A percentile compares a stretch with the other conserved stretches of the same genome.
These are phyloP conservation scores for Ardeotis arabs DNA, from an alignment of 2,113 vertebrate species.

Conservation along the genomic window DNA sequence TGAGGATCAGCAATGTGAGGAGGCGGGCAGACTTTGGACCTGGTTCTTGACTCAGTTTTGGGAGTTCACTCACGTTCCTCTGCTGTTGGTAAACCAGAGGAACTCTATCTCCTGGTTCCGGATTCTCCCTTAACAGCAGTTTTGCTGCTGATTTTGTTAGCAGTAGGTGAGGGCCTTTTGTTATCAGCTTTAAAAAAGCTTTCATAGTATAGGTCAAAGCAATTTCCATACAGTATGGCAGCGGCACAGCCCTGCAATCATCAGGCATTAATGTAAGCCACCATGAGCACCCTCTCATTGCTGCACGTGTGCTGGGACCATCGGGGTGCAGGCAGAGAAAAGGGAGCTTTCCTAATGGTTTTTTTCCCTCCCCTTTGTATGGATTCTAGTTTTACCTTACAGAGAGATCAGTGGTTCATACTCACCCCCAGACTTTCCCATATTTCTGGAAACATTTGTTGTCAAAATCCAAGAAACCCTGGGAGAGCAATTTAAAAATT, in stretches of 20 bases:
- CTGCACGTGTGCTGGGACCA: background rate
- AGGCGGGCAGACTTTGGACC: background rate
- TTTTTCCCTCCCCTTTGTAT: background rate
- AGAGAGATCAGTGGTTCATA: background rate
- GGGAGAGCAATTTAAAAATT: background rate
- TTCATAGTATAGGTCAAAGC: background rate
- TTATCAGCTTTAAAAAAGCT: background rate
- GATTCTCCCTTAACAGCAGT: background rate
- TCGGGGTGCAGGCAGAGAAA: background rate
- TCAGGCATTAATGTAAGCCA: background rate
- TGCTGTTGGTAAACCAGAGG: background rate
- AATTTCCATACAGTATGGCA: background rate
- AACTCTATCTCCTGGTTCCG: background rate
- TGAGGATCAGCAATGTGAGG: background rate
- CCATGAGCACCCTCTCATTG: rapidly evolving
- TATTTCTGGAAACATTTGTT: slow-evolving; percentile 78
- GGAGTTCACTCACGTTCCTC: background rate
- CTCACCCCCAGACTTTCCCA: slow-evolving; percentile 87
- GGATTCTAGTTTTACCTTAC: background rate
- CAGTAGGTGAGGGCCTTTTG: background rate
- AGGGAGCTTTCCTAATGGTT: background rate
- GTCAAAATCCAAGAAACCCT: slow-evolving; percentile 81
- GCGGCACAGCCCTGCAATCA: background rate
- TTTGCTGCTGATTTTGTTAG: background rate
- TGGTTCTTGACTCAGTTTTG: background rate